Conservation (phyloP, 2,113 vertebrate species). For the Amphiprion percula region DNA sequence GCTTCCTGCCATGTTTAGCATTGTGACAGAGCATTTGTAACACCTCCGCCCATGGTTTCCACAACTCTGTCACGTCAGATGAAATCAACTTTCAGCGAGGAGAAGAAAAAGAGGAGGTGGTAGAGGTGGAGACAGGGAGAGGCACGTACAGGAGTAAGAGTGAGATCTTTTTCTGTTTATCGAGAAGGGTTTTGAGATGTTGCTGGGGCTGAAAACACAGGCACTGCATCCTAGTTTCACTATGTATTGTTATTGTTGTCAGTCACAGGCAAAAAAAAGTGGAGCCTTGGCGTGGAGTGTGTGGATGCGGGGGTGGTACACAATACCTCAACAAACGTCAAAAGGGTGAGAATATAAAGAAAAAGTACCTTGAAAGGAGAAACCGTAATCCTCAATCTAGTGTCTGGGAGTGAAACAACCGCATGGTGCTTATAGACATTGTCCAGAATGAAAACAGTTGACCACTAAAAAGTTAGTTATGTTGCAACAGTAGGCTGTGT, state of each 20-base stretch:
- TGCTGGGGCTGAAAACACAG: slow-evolving; percentile 36
- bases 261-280: slow-evolving; percentile 33
- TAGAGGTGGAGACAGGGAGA: slow-evolving; percentile 2
- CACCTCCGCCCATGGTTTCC: slow-evolving; percentile 70
- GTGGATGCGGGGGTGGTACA: slow-evolving; percentile 15
- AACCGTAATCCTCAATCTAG: slow-evolving; percentile 6
- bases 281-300: background rate
- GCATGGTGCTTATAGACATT: background rate
- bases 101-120: slow-evolving; percentile 48
- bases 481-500: background rate
- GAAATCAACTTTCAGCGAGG: slow-evolving; percentile 65
- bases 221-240: slow-evolving; percentile 30
- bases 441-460: slow-evolving; percentile 13
- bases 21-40: slow-evolving; percentile 73
- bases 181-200: slow-evolving; percentile 33
- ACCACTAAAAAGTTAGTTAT: background rate
- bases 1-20: slow-evolving; percentile 63
- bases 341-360: slow-evolving; percentile 34
- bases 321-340: slow-evolving; percentile 40
- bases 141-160: slow-evolving; percentile 24
- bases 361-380: background rate
- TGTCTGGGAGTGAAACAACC: slow-evolving; percentile 11
- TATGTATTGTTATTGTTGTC: slow-evolving; percentile 54
- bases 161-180: slow-evolving; percentile 47
- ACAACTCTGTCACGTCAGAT: slow-evolving; percentile 68